Base-by-base conservation (phyloP, 2,113 vertebrate species). In the Indri indri region DNA sequence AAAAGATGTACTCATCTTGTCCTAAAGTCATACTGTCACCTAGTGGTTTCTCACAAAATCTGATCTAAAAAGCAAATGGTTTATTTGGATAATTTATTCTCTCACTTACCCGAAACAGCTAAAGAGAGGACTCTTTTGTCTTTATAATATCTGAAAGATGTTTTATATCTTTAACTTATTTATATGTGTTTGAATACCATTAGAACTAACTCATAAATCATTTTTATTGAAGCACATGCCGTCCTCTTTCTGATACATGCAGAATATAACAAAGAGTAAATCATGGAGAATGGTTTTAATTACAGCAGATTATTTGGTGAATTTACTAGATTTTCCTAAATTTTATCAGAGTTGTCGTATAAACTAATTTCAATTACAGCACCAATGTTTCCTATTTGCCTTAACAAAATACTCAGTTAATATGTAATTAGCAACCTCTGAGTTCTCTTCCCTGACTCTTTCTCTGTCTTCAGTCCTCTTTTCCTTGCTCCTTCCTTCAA, bases 1-100 rank as follows among this genome's bases (percentile, higher is more conserved):
- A 71, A 76, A 83, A 87, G 1, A 0, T 61, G 2, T 66, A 10
- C 30, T 87, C 8, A 45, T 76, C 95, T 93, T 71, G 40, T 90
- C 71, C 52, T 90, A 63, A 93, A 94, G 59, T 90, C 61, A 95
- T 30, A 94, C 82, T 97, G 91, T 96, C 96, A 93, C 83, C 93
- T 97, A 91, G 93, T 96, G 91, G 91, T 71, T 94, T 81, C 63
- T 88, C 42, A 90, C 37, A 93, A 95, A 97, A 84, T 74, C 40
- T 94, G 42, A 95, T 40, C 11, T 65, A 65, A 61, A 79, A 84
- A n/a, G 23, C 25, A 80, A 95, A 82, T 76, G 25, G 4, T 5
- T 93, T 54, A 71, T 76, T 95, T 89, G 14, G 6, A 30, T 52
- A 88, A 40, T 82, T 93, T 68, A 83, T 96, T 59, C 40, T 97